Percentiles rank a stretch among this genome's conserved stretches.
phyloP scores from a whole-genome alignment of 2,888 invertebrate species.

The Coremacera marginata region DNA sequence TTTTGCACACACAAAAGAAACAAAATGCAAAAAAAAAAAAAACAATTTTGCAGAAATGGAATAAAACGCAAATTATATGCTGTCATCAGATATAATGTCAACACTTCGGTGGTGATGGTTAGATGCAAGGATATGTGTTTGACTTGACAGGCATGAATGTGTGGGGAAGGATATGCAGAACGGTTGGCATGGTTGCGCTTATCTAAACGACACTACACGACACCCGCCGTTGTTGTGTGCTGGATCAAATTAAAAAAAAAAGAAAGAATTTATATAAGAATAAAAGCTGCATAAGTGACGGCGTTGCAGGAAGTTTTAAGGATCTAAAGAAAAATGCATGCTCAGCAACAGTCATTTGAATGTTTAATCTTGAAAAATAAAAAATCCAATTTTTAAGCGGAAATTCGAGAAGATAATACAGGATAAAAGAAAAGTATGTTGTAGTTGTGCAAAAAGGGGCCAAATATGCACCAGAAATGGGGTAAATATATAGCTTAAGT shows the following conservation, averaged over 20 bases:
- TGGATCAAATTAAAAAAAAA: background rate
- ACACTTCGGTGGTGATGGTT: constrained; percentile 11
- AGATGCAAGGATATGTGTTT: background rate
- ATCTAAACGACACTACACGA: constrained; percentile 2
- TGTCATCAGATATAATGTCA: constrained; percentile 34
- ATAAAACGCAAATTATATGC: constrained; percentile 33
- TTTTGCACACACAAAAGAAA: too few relatives aligned
- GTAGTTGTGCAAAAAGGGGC: background rate
- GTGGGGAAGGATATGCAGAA: background rate
- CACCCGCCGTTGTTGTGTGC: background rate
- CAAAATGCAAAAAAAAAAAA: background rate
- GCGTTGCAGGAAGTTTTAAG: constrained; percentile 15
- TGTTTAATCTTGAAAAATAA: constrained; percentile 19
- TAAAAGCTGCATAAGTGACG: background rate
- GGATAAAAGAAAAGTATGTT: background rate
- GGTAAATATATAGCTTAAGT: background rate
- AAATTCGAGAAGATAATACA: constrained; percentile 21
- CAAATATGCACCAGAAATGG: background rate
- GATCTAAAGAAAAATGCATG: background rate
- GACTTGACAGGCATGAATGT: background rate
- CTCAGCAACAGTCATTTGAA: constrained; percentile 11
- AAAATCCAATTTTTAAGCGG: constrained; percentile 27
- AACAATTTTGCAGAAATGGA: constrained; percentile 12
- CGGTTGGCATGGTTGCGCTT: background rate
- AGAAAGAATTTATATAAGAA: background rate